Evolutionary conservation across 2,888 invertebrate genomes (phyloP), one percentile per base, ranked within the genome.

Genomic region (Yponomeuta cagnagella): DNA sequence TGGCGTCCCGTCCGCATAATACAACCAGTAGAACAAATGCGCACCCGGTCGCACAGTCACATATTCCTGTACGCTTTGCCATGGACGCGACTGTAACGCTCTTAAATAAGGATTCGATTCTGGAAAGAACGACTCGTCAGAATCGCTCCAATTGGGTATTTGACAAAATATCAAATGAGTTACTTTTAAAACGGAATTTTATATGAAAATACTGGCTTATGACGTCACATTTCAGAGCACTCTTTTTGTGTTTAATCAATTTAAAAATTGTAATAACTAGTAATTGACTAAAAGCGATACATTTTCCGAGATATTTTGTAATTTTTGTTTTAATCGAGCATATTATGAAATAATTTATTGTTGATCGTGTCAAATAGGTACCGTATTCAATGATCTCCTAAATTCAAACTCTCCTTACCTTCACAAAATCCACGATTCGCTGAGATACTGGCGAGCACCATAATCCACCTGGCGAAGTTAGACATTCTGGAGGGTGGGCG

Each of bases 1-100:
- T 0, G 93, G 93, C 69, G 93, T 93, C 0, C 95, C 94, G 31
- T 95, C 95, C 30, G 95, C 96, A 78, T 95, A 96, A 81, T 96
- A 97, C n/a, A 98, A 89, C 97, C 97, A 97, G 93, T 96, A 97
- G 84, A 97, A 97, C 90, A 96, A 94, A 76, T 95, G 94, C 0
- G 96, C 97, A 0, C 95, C 94, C 2, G 93, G 93, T 0, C 97
- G 93, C 0, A 97, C 96, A 79, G 94, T 93, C 1, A 95, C 94
- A 80, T 95, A 96, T 6, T 95, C 95, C 94, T 96, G 97, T 76
- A 95, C 94, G 68, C 82, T 83, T 75, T 85, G 82, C 81, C 85
- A 83, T 52, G 81, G 82, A 15, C 76, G 78, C 12, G 70, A 71
- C 43, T 76, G 76, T 63, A 85, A 72, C 30, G 84, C 87, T 71